phyloP scores from a whole-genome alignment of 2,113 vertebrate genomes.

The Puffinus mauretanicus region DNA sequence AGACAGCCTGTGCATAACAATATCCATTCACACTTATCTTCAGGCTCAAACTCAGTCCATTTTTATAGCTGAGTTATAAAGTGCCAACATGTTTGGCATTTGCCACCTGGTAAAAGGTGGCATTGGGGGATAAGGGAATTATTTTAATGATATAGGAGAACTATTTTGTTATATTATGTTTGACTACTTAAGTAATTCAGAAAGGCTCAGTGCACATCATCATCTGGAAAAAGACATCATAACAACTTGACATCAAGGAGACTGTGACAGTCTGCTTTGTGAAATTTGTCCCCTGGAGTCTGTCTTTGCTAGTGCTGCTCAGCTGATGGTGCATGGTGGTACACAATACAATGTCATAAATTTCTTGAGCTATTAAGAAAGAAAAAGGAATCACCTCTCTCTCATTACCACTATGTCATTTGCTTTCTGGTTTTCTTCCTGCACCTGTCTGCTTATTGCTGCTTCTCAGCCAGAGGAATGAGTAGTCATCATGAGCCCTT shows the following conservation, averaged over 20 bases:
- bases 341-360: accelerated
- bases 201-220: not conserved
- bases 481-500: not conserved
- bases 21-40: not conserved
- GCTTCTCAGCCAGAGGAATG: not conserved
- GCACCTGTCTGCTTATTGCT: not conserved
- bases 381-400: not conserved
- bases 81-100: not conserved
- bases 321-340: not conserved
- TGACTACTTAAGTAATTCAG: not conserved
- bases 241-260: not conserved
- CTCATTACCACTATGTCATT: not conserved
- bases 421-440: not conserved
- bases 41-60: not conserved
- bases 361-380: not conserved
- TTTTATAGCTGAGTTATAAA: not conserved
- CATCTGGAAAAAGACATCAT: not conserved
- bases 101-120: not conserved
- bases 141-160: not conserved
- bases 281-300: not conserved
- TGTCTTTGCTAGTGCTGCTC: not conserved
- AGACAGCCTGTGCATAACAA: not conserved
- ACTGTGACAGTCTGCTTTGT: not conserved
- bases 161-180: not conserved
- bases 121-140: not conserved